phyloP scores from a whole-genome alignment of 1,140 invertebrate genomes.

The Hylaeus anthracinus region DNA sequence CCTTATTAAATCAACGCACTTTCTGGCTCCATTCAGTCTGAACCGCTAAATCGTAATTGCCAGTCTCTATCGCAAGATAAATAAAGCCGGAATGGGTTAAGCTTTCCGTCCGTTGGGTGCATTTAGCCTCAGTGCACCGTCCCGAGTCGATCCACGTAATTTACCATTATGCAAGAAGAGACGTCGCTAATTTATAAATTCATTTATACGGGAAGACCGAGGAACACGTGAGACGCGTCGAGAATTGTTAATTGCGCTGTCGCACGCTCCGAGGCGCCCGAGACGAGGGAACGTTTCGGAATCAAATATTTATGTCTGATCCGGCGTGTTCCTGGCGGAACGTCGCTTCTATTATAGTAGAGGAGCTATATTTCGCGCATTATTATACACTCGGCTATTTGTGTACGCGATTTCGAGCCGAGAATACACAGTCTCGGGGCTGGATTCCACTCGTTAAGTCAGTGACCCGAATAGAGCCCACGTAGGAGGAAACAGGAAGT shows the following conservation, averaged over 20 bases:
- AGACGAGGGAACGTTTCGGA: background rate
- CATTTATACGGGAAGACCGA: background rate
- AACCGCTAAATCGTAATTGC: no score
- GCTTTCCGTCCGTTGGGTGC: no score
- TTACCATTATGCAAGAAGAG: background rate
- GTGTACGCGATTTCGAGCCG: conserved; percentile 50
- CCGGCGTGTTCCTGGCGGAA: background rate
- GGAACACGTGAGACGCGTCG: background rate
- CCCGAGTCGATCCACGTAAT: background rate
- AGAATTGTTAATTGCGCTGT: conserved; percentile 15
- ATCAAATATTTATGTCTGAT: conserved; percentile 32
- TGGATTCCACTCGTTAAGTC: conserved; percentile 55
- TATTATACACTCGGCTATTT: conserved; percentile 46
- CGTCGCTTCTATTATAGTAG: conserved; percentile 25
- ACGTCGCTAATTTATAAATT: background rate
- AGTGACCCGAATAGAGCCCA: conserved; percentile 57
- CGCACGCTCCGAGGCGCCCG: background rate
- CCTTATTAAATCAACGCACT: no score
- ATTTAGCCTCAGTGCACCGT: no score
- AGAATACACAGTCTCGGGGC: conserved; percentile 38
- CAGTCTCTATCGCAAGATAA: no score
- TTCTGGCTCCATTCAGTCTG: no score
- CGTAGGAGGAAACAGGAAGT: conserved; percentile 55
- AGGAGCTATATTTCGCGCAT: conserved; percentile 21
- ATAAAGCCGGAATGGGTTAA: no score